A percentile compares a stretch with the other conserved stretches of the same genome.
Conservation (phyloP, 2,797 vertebrate genomes). For the Diglossa cyanea region DNA sequence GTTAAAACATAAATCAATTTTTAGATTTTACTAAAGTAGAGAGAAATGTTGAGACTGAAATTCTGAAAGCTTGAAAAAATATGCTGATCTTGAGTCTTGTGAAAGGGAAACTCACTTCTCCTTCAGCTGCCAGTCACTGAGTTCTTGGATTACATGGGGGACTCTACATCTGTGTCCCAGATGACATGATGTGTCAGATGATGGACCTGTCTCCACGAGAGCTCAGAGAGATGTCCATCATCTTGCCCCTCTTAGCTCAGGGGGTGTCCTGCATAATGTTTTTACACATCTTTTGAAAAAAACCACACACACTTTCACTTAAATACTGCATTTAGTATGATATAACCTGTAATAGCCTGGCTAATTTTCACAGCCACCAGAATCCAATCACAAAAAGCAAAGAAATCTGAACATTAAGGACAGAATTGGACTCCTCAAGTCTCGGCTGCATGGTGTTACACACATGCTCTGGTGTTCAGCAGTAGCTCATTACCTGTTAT, state of each 20-base stretch:
- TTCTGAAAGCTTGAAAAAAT: not conserved
- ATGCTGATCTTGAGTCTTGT: not conserved
- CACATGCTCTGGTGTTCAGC: fast-evolving
- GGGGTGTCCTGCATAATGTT: not conserved
- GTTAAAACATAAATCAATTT: not conserved
- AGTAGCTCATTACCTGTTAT: not conserved
- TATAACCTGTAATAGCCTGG: not conserved
- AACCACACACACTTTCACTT: not conserved
- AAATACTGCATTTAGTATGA: not conserved
- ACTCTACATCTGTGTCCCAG: not conserved
- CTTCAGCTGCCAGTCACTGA: not conserved
- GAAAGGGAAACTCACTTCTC: not conserved
- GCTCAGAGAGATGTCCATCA: not conserved
- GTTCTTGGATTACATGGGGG: not conserved
- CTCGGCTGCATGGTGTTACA: not conserved
- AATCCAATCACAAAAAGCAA: not conserved
- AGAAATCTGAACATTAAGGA: not conserved
- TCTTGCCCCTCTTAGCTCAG: not conserved
- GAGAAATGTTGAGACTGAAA: not conserved
- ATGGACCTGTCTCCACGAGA: not conserved
- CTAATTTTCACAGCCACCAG: not conserved
- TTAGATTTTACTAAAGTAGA: not conserved
- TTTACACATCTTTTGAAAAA: not conserved
- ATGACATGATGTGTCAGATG: not conserved
- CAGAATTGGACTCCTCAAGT: not conserved